Evolutionary conservation across 2,113 vertebrate genomes (phyloP), one percentile per base, ranked within the genome.

Genomic region (Calypte anna): DNA sequence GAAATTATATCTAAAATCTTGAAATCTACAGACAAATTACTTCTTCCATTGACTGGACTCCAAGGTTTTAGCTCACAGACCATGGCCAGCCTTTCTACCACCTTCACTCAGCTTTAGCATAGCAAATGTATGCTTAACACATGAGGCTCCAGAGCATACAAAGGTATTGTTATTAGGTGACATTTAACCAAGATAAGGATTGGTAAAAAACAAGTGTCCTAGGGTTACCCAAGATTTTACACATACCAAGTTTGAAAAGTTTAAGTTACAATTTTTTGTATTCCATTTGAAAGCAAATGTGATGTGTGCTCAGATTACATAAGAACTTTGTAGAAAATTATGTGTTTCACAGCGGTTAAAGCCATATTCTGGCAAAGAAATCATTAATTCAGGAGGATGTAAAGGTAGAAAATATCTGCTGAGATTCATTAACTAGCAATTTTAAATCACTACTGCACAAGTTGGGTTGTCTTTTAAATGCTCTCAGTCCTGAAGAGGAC

Each of bases 371-470:
- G 66, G 63, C n/a, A 85, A 75, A 84, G 40, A 85, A 84, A 83
- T 82, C 14, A 66, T 76, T 82, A 76, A 76, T 46, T 61, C 50
- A 31, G 21, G 54, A 85, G 74, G 7, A 16, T 64, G n/a, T 69
- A 87, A 94, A 88, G 21, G 59, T 51, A 90, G 67, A 9, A 88
- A 83, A 48, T 88, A 83, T 63, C 75, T 94, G 20, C 55, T 74
- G 57, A 77, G 33, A 51, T 78, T 90, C 46, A 67, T 75, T 90
- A 95, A 88, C 43, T n/a, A 83, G 31, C 31, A 86, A 53, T 44
- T 91, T 88, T 90, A 83, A 77, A 48, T 92, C 59, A 78, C 55
- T 69, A 36, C 28, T 81, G 38, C 25, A 81, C 31, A 81, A 43
- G 48, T 74, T 63, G 64, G 4, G 61, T 63, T 80, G 13, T 16